Base-by-base conservation (phyloP, 2,888 invertebrate genomes). In the Drosophila borborema region DNA sequence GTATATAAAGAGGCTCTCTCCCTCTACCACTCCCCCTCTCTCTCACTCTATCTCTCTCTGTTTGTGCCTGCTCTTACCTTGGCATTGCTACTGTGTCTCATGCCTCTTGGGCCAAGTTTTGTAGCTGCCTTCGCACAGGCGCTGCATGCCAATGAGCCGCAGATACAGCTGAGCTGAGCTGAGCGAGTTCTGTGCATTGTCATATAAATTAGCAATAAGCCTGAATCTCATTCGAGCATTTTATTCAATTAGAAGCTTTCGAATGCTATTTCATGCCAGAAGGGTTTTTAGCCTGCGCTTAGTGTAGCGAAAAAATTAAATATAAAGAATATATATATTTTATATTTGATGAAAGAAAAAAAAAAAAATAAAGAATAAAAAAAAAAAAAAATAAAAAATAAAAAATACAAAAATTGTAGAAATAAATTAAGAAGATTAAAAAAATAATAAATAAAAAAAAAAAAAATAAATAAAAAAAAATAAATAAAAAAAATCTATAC, bases 141-240 rank as follows among this genome's bases (percentile, higher is more conserved):
- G 31, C 23, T 69, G 76, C 69, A 77, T 70, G 73, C 61, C 54
- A 77, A 77, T 76, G 78, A 73, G 62, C 49, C 51, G 9, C 45
- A 59, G 60, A 46, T 45, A 48, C 60, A 72, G 49, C 55, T 69
- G 48, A 43, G 60, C 46, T 41, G 28, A 28, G 34, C 46, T 38
- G 28, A 28, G 34, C 28, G 48, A 18, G 31, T 6, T 31, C 41
- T 20, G 41, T 18, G 61, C 48, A 46, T 72, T 74, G 64, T 20
- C 63, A 53, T 41, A 64, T 72, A 64, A 68, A 76, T 77, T 38
- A 45, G 53, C 62, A 46, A 65, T 74, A 43, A 55, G 46, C 51
- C 14, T 38, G 43, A 55, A 59, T 62, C 54, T 41, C 53, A 64
- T 41, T 58, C 16, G 16, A 31, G 28, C 40, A 49, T 56, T 56